These are phyloP conservation scores for Forficula auricularia DNA, from an alignment of 1,140 invertebrate species.

Conservation along the genomic window DNA sequence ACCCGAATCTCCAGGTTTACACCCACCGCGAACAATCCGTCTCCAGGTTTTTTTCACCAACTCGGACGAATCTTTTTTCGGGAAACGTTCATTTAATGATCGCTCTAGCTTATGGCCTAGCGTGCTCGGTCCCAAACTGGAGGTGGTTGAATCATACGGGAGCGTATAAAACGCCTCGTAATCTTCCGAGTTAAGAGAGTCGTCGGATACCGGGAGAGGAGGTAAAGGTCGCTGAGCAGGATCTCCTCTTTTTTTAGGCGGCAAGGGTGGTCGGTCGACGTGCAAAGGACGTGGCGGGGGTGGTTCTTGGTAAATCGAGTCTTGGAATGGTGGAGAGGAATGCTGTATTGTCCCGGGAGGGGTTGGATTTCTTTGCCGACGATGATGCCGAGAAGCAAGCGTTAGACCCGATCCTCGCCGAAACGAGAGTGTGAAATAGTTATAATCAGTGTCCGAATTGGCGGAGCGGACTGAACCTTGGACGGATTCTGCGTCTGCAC, in stretches of 20 bases:
- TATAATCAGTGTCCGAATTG: too few species aligned
- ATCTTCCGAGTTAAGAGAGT: constrained; percentile 22
- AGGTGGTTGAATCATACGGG: constrained; percentile 1
- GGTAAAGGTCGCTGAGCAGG: constrained; percentile 8
- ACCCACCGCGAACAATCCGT: constrained; percentile 18
- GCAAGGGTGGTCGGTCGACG: constrained; percentile 22
- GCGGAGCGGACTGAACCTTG: too few species aligned
- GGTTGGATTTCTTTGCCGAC: constrained; percentile 6
- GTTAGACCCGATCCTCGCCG: background rate
- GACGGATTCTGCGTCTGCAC: too few species aligned
- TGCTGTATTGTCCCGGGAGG: background rate
- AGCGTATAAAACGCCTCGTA: constrained; percentile 19
- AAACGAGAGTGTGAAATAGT: too few species aligned
- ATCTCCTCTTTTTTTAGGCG: constrained; percentile 41
- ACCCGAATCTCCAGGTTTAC: constrained; percentile 40
- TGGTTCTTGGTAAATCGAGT: constrained; percentile 38
- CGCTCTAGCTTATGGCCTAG: constrained; percentile 2
- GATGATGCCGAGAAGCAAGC: background rate
- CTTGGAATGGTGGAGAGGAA: constrained; percentile 18
- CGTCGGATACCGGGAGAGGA: constrained; percentile 22
- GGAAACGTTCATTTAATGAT: background rate
- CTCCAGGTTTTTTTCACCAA: constrained; percentile 27
- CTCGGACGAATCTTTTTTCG: constrained; percentile 10
- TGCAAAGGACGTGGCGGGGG: constrained; percentile 26
- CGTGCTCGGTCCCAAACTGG: background rate